Base-by-base conservation (phyloP, 2,888 invertebrate species). In the Heterodera filipjevi region DNA sequence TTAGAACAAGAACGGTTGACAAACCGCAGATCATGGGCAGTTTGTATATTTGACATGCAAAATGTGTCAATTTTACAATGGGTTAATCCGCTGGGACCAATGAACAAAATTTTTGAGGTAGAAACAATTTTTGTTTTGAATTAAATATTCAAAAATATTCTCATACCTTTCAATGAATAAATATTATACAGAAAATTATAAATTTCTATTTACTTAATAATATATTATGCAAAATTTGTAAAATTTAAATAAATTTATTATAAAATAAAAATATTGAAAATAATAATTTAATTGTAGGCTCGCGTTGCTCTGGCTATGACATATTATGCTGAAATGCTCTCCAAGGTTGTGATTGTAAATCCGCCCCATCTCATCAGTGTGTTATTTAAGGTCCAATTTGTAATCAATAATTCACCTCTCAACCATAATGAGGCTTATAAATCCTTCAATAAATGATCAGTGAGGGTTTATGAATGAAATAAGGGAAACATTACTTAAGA, bases 331-430 rank as follows among this genome's bases (percentile, higher is more conserved):
- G 75, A 75, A 64, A 19, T 75, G 33, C 75, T 75, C 22, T 53
- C 59, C 27, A 59, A 32, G 2, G 75, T 75, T 8, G 75, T 75
- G 6, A 64, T 75, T 19, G 46, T 75, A 12, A 75, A 75, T 64
- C 66, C 75, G 1, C 75, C 75, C 5, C 75, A 64, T 14, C 44
- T 75, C 27, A 5, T 75, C 22, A 59, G 33, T 12, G 66, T 64
- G 30, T n/a, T 75, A 22, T 75, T 75, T 33, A 75, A 68, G 14
- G 75, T 75, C n/a, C n/a, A n/a, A n/a, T n/a, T n/a, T n/a, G n/a
- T n/a, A n/a, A n/a, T n/a, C n/a, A n/a, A n/a, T n/a, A n/a, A n/a
- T n/a, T n/a, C n/a, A n/a, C n/a, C n/a, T n/a, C n/a, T n/a, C n/a
- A n/a, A n/a, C n/a, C n/a, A n/a, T n/a, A n/a, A n/a, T n/a, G n/a